Percentiles rank a stretch among this genome's conserved stretches.
Evolutionary conservation across 1,140 invertebrate genomes (phyloP).

Genomic region (Ridgeia piscesae): DNA sequence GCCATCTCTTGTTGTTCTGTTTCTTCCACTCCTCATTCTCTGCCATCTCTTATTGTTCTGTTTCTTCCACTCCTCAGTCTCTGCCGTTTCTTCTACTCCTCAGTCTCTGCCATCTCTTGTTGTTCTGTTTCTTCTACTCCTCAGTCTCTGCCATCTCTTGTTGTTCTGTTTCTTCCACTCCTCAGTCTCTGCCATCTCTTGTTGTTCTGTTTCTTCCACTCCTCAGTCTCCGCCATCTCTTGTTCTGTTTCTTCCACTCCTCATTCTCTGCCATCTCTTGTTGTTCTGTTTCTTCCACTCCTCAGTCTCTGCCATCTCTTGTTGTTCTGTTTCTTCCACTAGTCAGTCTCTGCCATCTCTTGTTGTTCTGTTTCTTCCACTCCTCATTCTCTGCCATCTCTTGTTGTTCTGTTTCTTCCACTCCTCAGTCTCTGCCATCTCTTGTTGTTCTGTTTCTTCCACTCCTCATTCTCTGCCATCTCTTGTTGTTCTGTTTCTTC

Average conservation of each 20-base stretch:
- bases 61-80: no score
- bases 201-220: neutral
- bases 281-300: neutral
- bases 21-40: neutral
- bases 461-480: neutral
- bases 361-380: neutral
- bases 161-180: no score
- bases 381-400: neutral
- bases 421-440: neutral
- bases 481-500: neutral
- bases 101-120: neutral
- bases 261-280: neutral
- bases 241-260: neutral
- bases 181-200: neutral
- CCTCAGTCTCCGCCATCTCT: neutral
- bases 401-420: neutral
- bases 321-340: neutral
- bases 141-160: no score
- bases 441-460: neutral
- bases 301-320: neutral
- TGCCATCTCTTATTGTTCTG: conserved; percentile 5
- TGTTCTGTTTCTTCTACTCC: conserved; percentile 24
- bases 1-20: neutral
- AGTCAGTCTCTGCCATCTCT: neutral
- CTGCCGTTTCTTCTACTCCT: no score